A percentile compares a stretch with the other conserved stretches of the same genome.
Conservation (phyloP, 1,140 invertebrate species). For the Caenorhabditis latens region DNA sequence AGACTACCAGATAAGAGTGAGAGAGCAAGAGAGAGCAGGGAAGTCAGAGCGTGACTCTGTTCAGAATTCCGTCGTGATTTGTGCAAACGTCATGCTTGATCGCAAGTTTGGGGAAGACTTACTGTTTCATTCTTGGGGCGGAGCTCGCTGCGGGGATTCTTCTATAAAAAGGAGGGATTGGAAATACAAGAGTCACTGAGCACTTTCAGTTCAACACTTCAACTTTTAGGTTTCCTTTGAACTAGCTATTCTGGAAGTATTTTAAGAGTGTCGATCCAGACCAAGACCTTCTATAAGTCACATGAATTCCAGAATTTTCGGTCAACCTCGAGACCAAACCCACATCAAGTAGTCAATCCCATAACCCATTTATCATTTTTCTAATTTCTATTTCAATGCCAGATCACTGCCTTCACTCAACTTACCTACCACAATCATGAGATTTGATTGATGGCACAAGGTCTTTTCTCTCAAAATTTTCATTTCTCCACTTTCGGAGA, state of each 20-base stretch:
- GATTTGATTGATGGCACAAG: slow-evolving; percentile 35
- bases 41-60: slow-evolving; percentile 29
- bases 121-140: neutral
- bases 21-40: neutral
- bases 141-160: neutral
- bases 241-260: too few species aligned
- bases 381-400: neutral
- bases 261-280: too few species aligned
- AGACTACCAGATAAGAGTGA: slow-evolving; percentile 5
- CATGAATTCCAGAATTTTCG: neutral
- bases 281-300: neutral
- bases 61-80: slow-evolving; percentile 25
- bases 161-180: neutral
- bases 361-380: slow-evolving; percentile 17
- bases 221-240: too few species aligned
- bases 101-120: slow-evolving; percentile 31
- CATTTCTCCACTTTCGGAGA: slow-evolving; percentile 26
- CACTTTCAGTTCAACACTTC: neutral
- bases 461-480: slow-evolving; percentile 7
- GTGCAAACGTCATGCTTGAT: slow-evolving; percentile 48
- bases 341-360: neutral
- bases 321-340: neutral
- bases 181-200: neutral
- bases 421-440: slow-evolving; percentile 7
- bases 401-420: slow-evolving; percentile 23